Percentiles rank a stretch among this genome's conserved stretches.
These are phyloP conservation scores for Tor tambroides DNA, from an alignment of 2,113 vertebrate genomes.

Conservation along the genomic window DNA sequence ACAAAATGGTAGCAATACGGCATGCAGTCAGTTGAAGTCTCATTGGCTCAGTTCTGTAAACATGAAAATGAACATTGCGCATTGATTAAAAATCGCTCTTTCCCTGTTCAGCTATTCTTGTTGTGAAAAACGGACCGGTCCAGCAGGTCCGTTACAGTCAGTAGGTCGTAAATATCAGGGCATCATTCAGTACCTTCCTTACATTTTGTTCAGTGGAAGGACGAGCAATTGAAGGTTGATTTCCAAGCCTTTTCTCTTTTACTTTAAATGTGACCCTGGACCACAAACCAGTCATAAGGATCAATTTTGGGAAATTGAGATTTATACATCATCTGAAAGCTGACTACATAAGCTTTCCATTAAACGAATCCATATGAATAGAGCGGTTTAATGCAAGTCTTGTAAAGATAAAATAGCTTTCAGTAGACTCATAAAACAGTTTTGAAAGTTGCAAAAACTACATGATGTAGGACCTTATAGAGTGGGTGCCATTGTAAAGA, in stretches of 20 bases:
- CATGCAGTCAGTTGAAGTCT: slow-evolving; percentile 53
- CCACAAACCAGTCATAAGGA: too few species aligned
- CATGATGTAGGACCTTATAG: too few species aligned
- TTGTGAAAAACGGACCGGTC: slow-evolving; percentile 47
- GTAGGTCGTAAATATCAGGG: slow-evolving; percentile 37
- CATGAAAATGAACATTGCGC: slow-evolving; percentile 44
- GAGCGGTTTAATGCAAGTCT: too few species aligned
- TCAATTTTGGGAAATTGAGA: too few species aligned
- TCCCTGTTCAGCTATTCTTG: slow-evolving; percentile 10
- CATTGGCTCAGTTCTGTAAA: slow-evolving; percentile 61
- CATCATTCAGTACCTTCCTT: background rate
- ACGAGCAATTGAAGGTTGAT: background rate
- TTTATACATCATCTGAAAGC: too few species aligned
- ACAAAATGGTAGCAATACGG: slow-evolving; percentile 48
- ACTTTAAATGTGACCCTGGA: background rate
- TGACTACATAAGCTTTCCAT: too few species aligned
- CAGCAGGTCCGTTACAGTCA: slow-evolving; percentile 57
- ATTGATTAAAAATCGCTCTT: slow-evolving; percentile 40
- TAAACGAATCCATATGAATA: too few species aligned
- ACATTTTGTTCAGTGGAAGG: background rate
- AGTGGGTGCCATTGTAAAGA: too few species aligned
- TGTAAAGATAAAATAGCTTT: too few species aligned
- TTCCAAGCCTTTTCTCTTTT: background rate
- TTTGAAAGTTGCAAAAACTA: too few species aligned
- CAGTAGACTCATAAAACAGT: too few species aligned